Percentiles rank a stretch among this genome's conserved stretches.
Conservation (phyloP, 2,888 invertebrate species). For the Drosophila nr. perissopoda region DNA sequence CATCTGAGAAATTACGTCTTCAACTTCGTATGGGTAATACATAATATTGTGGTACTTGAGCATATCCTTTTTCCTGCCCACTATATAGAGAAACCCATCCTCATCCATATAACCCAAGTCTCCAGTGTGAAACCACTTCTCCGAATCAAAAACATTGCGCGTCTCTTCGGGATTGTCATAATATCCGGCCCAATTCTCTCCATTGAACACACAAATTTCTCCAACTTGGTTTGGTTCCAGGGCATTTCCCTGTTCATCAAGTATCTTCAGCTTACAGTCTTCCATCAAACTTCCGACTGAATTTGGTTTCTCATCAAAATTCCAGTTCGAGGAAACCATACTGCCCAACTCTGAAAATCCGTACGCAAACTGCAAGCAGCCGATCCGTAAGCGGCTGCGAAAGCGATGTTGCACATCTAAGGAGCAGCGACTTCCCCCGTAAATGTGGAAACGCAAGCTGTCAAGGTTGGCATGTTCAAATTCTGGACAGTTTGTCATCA, state of each 20-base stretch:
- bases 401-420: conserved; percentile 59
- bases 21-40: conserved; percentile 81
- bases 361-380: no score
- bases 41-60: conserved; percentile 75
- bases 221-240: conserved; percentile 74
- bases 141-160: no score
- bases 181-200: conserved; percentile 59
- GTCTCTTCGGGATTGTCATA: no score
- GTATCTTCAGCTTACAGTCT: conserved; percentile 39
- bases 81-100: conserved; percentile 76
- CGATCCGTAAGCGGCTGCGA: no score
- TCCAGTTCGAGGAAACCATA: no score
- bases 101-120: conserved; percentile 83
- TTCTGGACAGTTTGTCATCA: conserved; percentile 55
- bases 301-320: conserved; percentile 48
- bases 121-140: conserved; percentile 80
- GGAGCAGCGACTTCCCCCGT: conserved; percentile 35
- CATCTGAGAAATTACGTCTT: conserved; percentile 71
- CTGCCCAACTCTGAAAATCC: no score
- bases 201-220: conserved; percentile 69
- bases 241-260: conserved; percentile 49
- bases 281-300: conserved; percentile 71
- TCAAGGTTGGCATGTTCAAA: conserved; percentile 54
- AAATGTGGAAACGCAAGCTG: no score
- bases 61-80: conserved; percentile 81